Base-by-base conservation (phyloP, 2,888 invertebrate species). In the Tetrapedia diversipes region DNA sequence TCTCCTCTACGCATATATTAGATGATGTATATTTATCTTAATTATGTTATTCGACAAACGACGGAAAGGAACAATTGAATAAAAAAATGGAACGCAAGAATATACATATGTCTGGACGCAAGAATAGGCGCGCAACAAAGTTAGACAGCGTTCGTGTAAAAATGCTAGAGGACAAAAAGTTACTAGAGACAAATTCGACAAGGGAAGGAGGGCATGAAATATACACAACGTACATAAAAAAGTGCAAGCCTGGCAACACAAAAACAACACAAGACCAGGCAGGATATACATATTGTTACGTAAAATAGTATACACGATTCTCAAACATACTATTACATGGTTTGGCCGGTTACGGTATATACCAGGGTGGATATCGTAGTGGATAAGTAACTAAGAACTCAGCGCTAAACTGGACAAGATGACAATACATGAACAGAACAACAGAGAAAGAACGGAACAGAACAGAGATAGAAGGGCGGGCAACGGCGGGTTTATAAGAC, bases 201-300 rank as follows among this genome's bases (percentile, higher is more conserved):
- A 80, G 85, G 85, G 63, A 27, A 27, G 16, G 49, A 22, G 61
- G 14, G 14, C 22, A 49, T 64, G 39, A 53, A 34, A 66, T 56
- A 54, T 32, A 59, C 41, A 66, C 66, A 59, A 75, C 63, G 75
- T 75, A 75, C 77, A 76, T 84, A 87, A 82, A 86, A 87, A 83
- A 89, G 84, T 90, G 90, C 90, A 90, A 90, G 90, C 90, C 89
- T 90, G 90, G 90, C 90, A 90, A 89, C 89, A 89, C 87, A 89
- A 88, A 87, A 87, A 89, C 88, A 86, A 89, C 87, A 88, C 89
- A 89, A 89, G 89, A 87, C 88, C 85, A 86, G 80, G 76, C 81
- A 81, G 57, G 56, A 54, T 43, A 51, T 56, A n/a, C n/a, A 59
- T 64, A 41, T 73, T 45, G 75, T 65, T 71, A 63, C 34, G 61